Base-by-base conservation (phyloP, 2,113 vertebrate species). In the Neoarius graeffei region DNA sequence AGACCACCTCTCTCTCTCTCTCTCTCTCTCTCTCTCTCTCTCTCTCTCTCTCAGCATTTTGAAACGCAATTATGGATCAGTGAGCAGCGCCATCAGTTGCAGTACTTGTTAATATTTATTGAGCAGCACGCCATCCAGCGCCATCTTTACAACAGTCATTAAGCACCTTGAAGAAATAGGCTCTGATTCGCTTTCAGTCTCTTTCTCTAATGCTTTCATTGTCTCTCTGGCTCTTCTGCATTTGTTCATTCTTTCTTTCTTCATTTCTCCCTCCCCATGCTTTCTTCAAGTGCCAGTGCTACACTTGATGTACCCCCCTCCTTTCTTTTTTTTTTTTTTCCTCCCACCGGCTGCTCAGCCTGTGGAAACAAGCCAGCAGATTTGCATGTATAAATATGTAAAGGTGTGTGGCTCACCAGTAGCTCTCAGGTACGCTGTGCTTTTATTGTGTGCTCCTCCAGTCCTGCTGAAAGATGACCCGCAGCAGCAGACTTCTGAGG, bases 41-140 rank as follows among this genome's bases (percentile, higher is more conserved):
- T 56, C 50, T 30, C 67, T 20, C 69, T 66, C 35, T 42, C 42
- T 42, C 35, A 85, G 82, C 86, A 89, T 91, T 95, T 95, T 95
- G 91, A 95, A 94, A 96, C 93, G 94, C 94, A 95, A 94, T 95
- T 95, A 94, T 94, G 94, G 95, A 94, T 94, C 94, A 94, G 93
- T 94, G 95, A 94, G 94, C 94, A 92, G 91, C 90, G 64, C 93
- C 93, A 95, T 95, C 94, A 94, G 92, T 94, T 91, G 93, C 93
- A 87, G 93, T 92, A 93, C 94, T 94, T 94, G 94, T 94, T 94
- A 95, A 95, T 95, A 95, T 95, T 95, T 95, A 96, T 95, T 92
- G 93, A 95, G 93, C 92, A 84, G 91, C 91, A 92, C 92, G 87
- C 92, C 90, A 94, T 93, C 93, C 92, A 84, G 93, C 92, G 91